Conservation (phyloP, 2,797 vertebrate species). For the Telmatherina bonti region DNA sequence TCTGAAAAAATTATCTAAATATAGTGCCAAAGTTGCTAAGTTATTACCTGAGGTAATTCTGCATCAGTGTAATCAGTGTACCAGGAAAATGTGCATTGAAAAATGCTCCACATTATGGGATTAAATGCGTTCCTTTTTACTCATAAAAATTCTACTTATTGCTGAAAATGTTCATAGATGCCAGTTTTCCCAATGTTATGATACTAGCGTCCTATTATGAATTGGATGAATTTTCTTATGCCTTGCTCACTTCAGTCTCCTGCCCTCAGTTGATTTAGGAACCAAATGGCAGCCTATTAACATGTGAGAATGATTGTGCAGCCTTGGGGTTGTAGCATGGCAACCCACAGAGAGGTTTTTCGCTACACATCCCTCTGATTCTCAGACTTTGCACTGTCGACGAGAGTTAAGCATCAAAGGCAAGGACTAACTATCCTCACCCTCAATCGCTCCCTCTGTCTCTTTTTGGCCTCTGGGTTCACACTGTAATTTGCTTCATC, state of each 20-base stretch:
- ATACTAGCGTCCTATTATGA: conserved; percentile 60
- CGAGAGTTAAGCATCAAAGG: conserved; percentile 81
- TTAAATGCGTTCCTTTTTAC: no score
- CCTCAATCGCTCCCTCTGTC: conserved; percentile 73
- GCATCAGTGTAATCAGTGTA: no score
- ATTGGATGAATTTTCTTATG: conserved; percentile 70
- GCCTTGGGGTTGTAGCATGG: conserved; percentile 69
- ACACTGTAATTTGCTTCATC: conserved; percentile 83
- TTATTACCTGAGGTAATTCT: no score
- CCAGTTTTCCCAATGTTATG: conserved; percentile 50
- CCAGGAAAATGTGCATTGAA: no score
- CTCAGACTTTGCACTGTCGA: conserved; percentile 71
- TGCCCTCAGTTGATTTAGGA: conserved; percentile 76
- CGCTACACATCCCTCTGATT: conserved; percentile 68
- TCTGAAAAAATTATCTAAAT: no score
- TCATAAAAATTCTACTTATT: no score
- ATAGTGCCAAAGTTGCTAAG: no score
- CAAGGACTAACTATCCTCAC: conserved; percentile 75
- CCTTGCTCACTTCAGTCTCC: conserved; percentile 65
- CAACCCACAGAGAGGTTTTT: conserved; percentile 70
- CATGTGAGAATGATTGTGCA: conserved; percentile 77
- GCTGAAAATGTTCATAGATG: conserved; percentile 50
- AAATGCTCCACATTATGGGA: no score
- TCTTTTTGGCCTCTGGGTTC: conserved; percentile 82
- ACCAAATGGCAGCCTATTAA: conserved; percentile 80